These are phyloP conservation scores for Apostichopus californicus DNA, from an alignment of 35 echinoderm and acorn worm genomes.

Conservation along the genomic window DNA sequence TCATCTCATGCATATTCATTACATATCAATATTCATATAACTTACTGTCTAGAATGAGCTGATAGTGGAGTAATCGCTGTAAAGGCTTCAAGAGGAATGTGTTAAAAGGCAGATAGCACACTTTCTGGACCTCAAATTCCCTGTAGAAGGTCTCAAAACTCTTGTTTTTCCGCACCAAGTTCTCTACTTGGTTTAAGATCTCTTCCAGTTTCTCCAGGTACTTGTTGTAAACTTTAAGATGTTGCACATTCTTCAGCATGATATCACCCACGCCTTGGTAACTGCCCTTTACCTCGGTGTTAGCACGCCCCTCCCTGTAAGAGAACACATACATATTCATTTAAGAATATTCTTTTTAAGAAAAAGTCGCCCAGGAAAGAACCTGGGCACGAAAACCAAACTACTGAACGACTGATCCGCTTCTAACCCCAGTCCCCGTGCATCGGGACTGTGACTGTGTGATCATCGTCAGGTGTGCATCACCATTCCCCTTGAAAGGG, in stretches of 20 bases:
- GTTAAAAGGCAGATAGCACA: slow-evolving; percentile 99
- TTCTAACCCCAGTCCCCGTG: too few species aligned
- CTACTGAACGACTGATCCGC: too few species aligned
- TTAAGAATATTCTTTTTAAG: too few species aligned
- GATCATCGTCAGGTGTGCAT: too few species aligned
- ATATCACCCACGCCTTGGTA: slow-evolving; percentile 95
- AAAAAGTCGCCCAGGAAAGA: too few species aligned
- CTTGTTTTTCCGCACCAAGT: slow-evolving; percentile 76
- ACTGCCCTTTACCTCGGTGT: slow-evolving; percentile 79
- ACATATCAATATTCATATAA: background rate
- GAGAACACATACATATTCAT: background rate
- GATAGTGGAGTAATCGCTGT: slow-evolving; percentile 91
- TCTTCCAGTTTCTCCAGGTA: slow-evolving; percentile 86
- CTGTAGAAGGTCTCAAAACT: slow-evolving; percentile 96
- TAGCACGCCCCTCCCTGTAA: slow-evolving; percentile 86
- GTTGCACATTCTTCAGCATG: slow-evolving; percentile 95
- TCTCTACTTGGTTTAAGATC: slow-evolving; percentile 82
- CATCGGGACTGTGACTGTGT: too few species aligned
- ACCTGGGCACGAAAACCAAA: too few species aligned
- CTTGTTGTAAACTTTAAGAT: slow-evolving; percentile 90
- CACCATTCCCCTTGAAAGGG: too few species aligned
- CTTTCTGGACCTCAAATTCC: slow-evolving; percentile 99
- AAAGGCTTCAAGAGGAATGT: slow-evolving; percentile 99
- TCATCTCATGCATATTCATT: background rate
- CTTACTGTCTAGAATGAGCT: slow-evolving; percentile 92